Evolutionary conservation across 2,113 vertebrate genomes (phyloP).

Genomic region (Crotalus horridus): DNA sequence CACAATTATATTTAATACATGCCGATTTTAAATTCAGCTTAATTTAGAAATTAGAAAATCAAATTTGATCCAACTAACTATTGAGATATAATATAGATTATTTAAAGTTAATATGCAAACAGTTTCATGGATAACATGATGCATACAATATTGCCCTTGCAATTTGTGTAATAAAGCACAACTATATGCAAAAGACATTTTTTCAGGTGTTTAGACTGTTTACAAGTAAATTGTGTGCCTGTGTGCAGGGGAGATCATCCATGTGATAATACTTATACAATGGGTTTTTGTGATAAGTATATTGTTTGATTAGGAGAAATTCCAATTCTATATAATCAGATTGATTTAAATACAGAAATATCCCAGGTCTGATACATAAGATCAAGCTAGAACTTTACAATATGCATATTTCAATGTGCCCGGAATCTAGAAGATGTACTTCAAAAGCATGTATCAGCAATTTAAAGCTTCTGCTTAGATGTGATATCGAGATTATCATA

Average conservation of each 20-base stretch:
- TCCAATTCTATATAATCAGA: constrained; percentile 43
- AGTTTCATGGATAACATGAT: neutral
- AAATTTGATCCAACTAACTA: constrained; percentile 32
- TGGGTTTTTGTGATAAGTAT: neutral
- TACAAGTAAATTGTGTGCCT: neutral
- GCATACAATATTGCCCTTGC: neutral
- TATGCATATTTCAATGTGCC: neutral
- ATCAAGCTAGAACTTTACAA: neutral
- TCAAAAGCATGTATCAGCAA: neutral
- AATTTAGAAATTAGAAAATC: constrained; percentile 46
- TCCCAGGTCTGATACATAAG: neutral
- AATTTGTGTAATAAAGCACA: neutral
- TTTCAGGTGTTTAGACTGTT: neutral
- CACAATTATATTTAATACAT: constrained; percentile 37
- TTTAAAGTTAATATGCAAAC: neutral
- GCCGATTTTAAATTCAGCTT: constrained; percentile 47
- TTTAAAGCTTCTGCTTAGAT: neutral
- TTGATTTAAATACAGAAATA: constrained; percentile 33
- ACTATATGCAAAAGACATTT: neutral
- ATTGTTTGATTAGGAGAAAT: neutral
- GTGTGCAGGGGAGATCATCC: neutral
- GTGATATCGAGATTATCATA: neutral
- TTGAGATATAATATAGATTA: neutral
- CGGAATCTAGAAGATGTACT: neutral
- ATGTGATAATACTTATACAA: neutral